Conservation (phyloP, 2,113 vertebrate species). For the Cebidichthys violaceus region DNA sequence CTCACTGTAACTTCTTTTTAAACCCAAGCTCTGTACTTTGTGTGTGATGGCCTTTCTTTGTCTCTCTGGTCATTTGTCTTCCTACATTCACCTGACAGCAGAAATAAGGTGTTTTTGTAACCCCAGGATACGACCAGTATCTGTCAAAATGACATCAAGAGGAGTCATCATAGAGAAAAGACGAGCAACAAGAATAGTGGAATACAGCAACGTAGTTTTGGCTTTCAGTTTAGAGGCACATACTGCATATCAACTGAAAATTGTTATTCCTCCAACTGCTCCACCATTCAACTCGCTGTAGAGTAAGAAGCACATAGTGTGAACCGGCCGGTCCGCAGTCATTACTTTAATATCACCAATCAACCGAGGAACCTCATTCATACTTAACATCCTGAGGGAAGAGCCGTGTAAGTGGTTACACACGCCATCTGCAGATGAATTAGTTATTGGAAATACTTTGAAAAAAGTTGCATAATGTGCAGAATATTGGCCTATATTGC, state of each 20-base stretch:
- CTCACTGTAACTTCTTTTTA: neutral
- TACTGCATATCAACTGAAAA: neutral
- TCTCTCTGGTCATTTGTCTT: slow-evolving; percentile 54
- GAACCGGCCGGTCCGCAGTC: neutral
- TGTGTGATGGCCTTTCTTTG: slow-evolving; percentile 25
- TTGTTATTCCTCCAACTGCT: slow-evolving; percentile 7
- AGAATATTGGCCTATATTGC: neutral
- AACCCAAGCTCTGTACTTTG: neutral
- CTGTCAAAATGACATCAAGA: slow-evolving; percentile 49
- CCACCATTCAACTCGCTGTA: neutral
- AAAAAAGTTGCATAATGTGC: neutral
- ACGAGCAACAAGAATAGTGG: slow-evolving; percentile 9
- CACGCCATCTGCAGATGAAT: neutral
- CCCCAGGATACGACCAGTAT: slow-evolving; percentile 37
- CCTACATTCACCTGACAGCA: slow-evolving; percentile 18
- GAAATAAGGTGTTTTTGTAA: slow-evolving; percentile 38
- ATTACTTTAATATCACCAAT: slow-evolving; percentile 19
- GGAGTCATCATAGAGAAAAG: neutral
- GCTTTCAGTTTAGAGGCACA: neutral
- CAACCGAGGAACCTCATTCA: neutral
- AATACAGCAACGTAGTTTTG: neutral
- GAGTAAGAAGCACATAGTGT: neutral
- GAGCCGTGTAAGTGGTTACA: neutral
- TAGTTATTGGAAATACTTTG: neutral
- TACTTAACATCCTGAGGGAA: slow-evolving; percentile 4